phyloP scores from a whole-genome alignment of 2,113 vertebrate genomes.

The Sebastes schlegelii region DNA sequence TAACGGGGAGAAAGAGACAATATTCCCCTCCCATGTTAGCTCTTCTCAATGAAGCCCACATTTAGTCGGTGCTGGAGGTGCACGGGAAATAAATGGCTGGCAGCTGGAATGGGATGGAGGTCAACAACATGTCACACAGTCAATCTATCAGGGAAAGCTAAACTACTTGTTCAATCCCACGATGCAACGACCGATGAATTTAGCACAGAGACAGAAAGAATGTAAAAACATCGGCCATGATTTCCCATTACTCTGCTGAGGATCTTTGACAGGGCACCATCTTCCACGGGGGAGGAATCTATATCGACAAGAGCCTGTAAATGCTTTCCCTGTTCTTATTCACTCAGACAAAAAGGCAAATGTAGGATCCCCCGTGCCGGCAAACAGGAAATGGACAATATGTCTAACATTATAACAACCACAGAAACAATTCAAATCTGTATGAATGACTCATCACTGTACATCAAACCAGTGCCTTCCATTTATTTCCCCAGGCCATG shows the following conservation, averaged over 20 bases:
- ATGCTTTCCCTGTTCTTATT: constrained; percentile 14
- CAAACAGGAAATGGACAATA: constrained; percentile 16
- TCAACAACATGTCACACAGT: constrained; percentile 67
- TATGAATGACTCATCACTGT: constrained; percentile 39
- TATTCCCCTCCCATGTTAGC: constrained; percentile 67
- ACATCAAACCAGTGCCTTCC: constrained; percentile 28
- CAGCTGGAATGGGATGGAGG: constrained; percentile 64
- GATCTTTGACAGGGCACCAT: constrained; percentile 22
- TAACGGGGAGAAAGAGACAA: constrained; percentile 72
- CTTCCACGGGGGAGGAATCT: constrained; percentile 6
- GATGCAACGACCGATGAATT: constrained; percentile 28
- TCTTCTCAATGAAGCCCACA: constrained; percentile 63
- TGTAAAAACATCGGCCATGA: constrained; percentile 43
- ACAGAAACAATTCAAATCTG: constrained; percentile 20
- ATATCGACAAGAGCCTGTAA: background rate
- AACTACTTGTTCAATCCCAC: constrained; percentile 44
- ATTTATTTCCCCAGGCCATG: constrained; percentile 47
- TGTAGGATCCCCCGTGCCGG: background rate
- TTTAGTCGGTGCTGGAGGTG: constrained; percentile 61
- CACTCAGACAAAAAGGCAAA: constrained; percentile 7
- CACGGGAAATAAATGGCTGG: constrained; percentile 67
- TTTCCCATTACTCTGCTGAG: constrained; percentile 54
- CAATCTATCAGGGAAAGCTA: constrained; percentile 66
- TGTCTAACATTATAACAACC: background rate
- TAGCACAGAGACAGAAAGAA: constrained; percentile 39